Evolutionary conservation across 2,797 vertebrate genomes (phyloP).

Genomic region (Chrosomus eos): DNA sequence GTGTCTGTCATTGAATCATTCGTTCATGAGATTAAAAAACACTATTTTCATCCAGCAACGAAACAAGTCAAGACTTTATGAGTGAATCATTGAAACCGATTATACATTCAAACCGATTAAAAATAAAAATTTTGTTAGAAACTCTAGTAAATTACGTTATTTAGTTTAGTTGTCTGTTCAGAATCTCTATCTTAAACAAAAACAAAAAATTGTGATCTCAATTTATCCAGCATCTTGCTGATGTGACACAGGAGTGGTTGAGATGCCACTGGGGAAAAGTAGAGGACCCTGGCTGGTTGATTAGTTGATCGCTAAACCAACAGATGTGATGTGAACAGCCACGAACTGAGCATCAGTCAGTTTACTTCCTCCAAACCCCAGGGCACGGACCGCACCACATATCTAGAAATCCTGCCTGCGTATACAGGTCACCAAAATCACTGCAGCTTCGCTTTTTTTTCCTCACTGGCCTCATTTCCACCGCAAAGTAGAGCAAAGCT

Average conservation of each 20-base stretch:
- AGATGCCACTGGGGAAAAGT: slow-evolving; percentile 5
- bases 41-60: not conserved
- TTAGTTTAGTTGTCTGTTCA: too few species aligned
- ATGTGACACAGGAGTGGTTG: slow-evolving; percentile 3
- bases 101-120: not conserved
- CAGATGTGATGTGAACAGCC: slow-evolving; percentile 26
- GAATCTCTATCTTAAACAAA: too few species aligned
- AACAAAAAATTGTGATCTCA: too few species aligned
- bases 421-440: slow-evolving; percentile 39
- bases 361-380: slow-evolving; percentile 37
- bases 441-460: slow-evolving; percentile 25
- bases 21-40: too few species aligned
- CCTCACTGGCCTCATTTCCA: slow-evolving; percentile 48
- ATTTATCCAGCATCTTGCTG: too few species aligned
- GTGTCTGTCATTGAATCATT: not conserved
- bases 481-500: slow-evolving; percentile 49
- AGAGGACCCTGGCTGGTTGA: slow-evolving; percentile 17
- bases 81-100: not conserved
- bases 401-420: not conserved
- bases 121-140: not conserved
- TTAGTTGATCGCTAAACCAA: not conserved
- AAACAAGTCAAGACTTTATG: not conserved
- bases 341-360: not conserved
- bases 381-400: not conserved
- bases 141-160: too few species aligned